These are phyloP conservation scores for Heliconius eleuchia DNA, from an alignment of 1,140 invertebrate species.

Conservation along the genomic window DNA sequence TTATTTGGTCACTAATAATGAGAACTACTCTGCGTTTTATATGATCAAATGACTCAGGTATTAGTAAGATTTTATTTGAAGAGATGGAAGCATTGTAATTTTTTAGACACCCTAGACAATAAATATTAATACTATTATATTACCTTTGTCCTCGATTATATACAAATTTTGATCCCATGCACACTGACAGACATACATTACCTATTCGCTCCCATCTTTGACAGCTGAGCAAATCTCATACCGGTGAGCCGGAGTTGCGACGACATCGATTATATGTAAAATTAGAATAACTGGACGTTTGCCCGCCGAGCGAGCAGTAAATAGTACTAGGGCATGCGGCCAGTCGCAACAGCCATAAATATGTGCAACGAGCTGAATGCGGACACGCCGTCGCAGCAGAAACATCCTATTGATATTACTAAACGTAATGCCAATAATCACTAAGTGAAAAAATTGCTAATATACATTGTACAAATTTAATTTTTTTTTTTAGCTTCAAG, in stretches of 20 bases:
- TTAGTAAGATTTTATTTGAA: no score
- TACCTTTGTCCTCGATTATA: background rate
- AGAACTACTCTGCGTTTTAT: no score
- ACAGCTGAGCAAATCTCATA: slow-evolving; percentile 68
- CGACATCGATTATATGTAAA: slow-evolving; percentile 80
- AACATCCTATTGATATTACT: slow-evolving; percentile 30
- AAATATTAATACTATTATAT: no score
- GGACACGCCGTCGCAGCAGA: slow-evolving; percentile 55
- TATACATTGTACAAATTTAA: background rate
- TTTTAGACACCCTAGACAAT: no score
- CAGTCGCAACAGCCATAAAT: slow-evolving; percentile 74
- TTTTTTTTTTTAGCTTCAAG: no score
- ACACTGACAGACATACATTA: background rate
- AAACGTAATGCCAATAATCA: background rate
- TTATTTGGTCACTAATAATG: no score
- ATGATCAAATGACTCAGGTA: no score
- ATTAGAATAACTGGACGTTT: slow-evolving; percentile 80
- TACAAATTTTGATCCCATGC: background rate
- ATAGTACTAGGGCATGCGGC: slow-evolving; percentile 80
- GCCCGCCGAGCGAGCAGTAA: slow-evolving; percentile 73
- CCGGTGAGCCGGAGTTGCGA: slow-evolving; percentile 69
- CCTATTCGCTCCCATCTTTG: slow-evolving; percentile 23
- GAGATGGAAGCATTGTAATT: no score
- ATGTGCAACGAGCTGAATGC: slow-evolving; percentile 68
- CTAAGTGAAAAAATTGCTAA: background rate